Evolutionary conservation across 2,888 invertebrate species (phyloP).

Genomic region (Cloeon dipterum): DNA sequence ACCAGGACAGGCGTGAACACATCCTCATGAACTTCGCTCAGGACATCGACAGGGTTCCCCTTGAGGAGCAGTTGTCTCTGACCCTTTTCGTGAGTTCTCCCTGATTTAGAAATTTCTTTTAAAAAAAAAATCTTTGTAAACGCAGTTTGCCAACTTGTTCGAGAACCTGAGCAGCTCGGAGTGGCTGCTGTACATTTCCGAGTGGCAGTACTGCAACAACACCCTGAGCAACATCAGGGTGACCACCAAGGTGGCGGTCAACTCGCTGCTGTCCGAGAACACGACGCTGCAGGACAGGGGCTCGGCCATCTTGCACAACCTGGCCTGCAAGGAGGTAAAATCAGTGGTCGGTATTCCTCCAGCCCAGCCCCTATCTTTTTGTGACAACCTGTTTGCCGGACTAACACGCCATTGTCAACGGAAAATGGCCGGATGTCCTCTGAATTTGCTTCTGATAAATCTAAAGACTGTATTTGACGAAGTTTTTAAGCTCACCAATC

Average conservation of each 20-base stretch:
- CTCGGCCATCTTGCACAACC: conserved; percentile 68
- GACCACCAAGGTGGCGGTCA: conserved; percentile 78
- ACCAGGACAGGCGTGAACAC: conserved; percentile 75
- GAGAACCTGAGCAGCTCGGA: conserved; percentile 73
- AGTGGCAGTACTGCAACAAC: conserved; percentile 59
- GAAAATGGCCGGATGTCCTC: too few species aligned
- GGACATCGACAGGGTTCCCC: conserved; percentile 47
- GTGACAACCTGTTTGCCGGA: neutral
- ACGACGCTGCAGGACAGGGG: conserved; percentile 53
- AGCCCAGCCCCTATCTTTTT: conserved; percentile 1
- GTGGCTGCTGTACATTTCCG: conserved; percentile 84
- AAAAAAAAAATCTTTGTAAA: neutral
- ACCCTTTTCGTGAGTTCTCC: conserved; percentile 48
- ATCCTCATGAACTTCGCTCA: conserved; percentile 71
- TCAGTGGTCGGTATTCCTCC: conserved; percentile 69
- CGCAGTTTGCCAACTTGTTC: conserved; percentile 71
- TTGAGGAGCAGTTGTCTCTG: conserved; percentile 54
- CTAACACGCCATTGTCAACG: too few species aligned
- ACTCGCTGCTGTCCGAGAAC: conserved; percentile 51
- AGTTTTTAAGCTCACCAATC: too few species aligned
- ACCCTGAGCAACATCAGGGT: conserved; percentile 69
- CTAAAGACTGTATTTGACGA: too few species aligned
- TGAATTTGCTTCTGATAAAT: too few species aligned
- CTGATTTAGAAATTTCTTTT: neutral
- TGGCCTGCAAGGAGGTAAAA: conserved; percentile 91